Conservation (phyloP, 2,888 invertebrate genomes). For the Podabrus alpinus region DNA sequence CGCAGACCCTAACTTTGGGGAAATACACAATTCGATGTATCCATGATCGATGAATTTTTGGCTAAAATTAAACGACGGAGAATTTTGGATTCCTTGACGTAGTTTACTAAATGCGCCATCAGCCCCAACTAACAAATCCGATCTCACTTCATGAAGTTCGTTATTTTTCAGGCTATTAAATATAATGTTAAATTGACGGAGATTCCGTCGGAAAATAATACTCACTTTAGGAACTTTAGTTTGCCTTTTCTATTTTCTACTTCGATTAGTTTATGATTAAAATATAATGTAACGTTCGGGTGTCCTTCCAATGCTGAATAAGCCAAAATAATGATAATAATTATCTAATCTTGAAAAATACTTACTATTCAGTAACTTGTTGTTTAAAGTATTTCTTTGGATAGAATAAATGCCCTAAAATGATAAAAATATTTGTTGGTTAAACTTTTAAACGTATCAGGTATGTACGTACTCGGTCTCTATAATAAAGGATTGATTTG, state of each 20-base stretch:
- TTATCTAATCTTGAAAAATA: slow-evolving; percentile 13
- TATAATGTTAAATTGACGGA: neutral
- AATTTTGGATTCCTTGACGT: slow-evolving; percentile 79
- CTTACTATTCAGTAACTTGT: slow-evolving; percentile 78
- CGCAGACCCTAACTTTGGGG: slow-evolving; percentile 61
- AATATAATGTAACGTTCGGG: slow-evolving; percentile 75
- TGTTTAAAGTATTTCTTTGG: slow-evolving; percentile 85
- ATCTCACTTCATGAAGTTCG: neutral
- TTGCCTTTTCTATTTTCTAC: slow-evolving; percentile 72
- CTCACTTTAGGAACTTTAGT: slow-evolving; percentile 74
- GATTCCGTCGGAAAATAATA: neutral
- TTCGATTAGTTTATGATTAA: slow-evolving; percentile 80
- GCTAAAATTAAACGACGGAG: slow-evolving; percentile 80
- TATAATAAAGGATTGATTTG: slow-evolving; percentile 83
- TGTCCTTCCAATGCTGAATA: slow-evolving; percentile 78
- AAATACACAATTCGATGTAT: slow-evolving; percentile 90
- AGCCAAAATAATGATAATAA: neutral
- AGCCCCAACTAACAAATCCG: slow-evolving; percentile 88
- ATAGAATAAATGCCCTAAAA: slow-evolving; percentile 92
- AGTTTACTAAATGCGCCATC: slow-evolving; percentile 96
- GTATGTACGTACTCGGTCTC: slow-evolving; percentile 70
- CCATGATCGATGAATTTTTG: slow-evolving; percentile 95
- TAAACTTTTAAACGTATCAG: slow-evolving; percentile 53
- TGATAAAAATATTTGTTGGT: neutral
- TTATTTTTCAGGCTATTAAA: slow-evolving; percentile 21